These are phyloP conservation scores for Telmatochromis brachygnathus DNA, from an alignment of 2,113 vertebrate genomes.

Conservation along the genomic window DNA sequence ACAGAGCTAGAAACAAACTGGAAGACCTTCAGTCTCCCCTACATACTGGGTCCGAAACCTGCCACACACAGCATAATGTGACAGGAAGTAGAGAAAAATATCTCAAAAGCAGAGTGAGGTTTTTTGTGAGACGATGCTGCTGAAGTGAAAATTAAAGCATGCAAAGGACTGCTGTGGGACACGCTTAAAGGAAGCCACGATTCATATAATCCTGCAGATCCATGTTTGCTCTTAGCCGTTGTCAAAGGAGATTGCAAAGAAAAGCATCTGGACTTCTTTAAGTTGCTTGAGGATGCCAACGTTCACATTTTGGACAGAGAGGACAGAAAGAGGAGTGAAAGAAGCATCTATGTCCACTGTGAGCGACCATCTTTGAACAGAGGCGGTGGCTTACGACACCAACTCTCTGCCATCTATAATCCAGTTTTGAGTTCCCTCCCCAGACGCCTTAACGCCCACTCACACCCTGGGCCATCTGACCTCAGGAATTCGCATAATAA, in stretches of 20 bases:
- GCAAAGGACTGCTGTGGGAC: not conserved
- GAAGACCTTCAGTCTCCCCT: not conserved
- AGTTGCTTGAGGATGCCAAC: not conserved
- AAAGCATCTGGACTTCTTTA: not conserved
- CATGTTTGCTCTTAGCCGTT: not conserved
- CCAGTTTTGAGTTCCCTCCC: fast-evolving
- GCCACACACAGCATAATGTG: fast-evolving
- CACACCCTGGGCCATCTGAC: not conserved
- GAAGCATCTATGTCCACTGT: not conserved
- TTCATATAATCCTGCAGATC: not conserved
- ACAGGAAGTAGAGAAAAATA: not conserved
- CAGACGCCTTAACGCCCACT: fast-evolving
- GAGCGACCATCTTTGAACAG: fast-evolving
- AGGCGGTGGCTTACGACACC: fast-evolving
- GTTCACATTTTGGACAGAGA: not conserved
- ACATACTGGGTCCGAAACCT: not conserved
- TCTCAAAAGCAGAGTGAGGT: not conserved
- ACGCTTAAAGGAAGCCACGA: fast-evolving
- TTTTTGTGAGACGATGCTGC: not conserved
- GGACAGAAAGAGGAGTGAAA: not conserved
- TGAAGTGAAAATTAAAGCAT: not conserved
- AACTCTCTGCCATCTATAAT: fast-evolving
- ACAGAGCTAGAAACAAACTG: not conserved
- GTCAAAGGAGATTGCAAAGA: not conserved
- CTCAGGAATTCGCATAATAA: fast-evolving